These are phyloP conservation scores for Microtus pennsylvanicus DNA, from an alignment of 2,113 vertebrate genomes.

Conservation along the genomic window DNA sequence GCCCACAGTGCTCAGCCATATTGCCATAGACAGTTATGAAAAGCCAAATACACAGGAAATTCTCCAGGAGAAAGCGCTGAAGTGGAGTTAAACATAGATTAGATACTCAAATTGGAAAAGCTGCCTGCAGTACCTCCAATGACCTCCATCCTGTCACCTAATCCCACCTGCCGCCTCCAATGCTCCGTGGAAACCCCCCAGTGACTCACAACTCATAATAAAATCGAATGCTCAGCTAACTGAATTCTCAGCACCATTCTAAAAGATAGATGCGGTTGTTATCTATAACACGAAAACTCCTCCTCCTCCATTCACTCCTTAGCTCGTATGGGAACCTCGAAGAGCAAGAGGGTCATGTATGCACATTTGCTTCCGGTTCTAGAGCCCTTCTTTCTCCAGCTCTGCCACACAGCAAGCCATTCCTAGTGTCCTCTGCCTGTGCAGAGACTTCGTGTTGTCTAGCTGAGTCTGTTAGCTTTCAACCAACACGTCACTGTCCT, in stretches of 20 bases:
- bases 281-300: conserved; percentile 18
- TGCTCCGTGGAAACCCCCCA: not conserved
- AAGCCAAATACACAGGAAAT: not conserved
- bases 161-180: not conserved
- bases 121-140: not conserved
- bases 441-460: not conserved
- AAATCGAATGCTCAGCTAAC: not conserved
- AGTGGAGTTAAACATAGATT: not conserved
- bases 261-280: not conserved
- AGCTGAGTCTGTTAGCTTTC: not conserved
- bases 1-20: not conserved
- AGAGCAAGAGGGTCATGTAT: too few relatives aligned
- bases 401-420: not conserved
- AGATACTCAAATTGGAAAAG: not conserved
- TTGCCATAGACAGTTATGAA: not conserved
- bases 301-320: not conserved
- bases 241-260: conserved; percentile 7
- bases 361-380: not conserved
- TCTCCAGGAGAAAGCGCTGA: not conserved
- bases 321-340: not conserved
- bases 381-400: not conserved
- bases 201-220: not conserved
- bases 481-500: not conserved
- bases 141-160: not conserved
- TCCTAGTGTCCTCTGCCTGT: not conserved